Conservation (phyloP, 2,888 invertebrate species). For the Schrankia costaestrigalis region DNA sequence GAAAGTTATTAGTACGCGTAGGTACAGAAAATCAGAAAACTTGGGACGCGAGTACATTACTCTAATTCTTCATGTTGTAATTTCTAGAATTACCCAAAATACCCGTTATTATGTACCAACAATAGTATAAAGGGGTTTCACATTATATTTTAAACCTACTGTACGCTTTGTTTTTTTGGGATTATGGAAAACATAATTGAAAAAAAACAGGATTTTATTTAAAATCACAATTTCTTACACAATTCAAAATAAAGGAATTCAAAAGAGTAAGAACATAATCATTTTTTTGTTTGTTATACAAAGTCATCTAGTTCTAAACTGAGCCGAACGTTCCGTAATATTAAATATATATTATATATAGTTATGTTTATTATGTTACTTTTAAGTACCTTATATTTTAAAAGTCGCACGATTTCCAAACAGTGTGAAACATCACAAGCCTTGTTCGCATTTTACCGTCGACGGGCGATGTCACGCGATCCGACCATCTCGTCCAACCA, state of each 20-base stretch:
- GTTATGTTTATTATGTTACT: neutral
- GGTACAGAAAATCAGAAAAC: conserved; percentile 21
- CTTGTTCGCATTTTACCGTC: conserved; percentile 10
- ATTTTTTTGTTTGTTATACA: neutral
- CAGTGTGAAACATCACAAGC: conserved; percentile 7
- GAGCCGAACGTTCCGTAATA: neutral
- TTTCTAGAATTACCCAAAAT: conserved; percentile 31
- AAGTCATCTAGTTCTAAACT: neutral
- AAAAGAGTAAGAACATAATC: too few relatives aligned
- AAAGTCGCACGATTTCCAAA: neutral
- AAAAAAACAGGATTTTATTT: neutral
- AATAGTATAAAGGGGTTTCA: conserved; percentile 12
- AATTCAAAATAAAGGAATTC: too few relatives aligned
- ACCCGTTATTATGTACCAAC: conserved; percentile 26
- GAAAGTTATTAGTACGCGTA: too few relatives aligned
- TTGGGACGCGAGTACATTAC: conserved; percentile 21
- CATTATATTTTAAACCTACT: conserved; percentile 1
- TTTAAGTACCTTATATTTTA: neutral
- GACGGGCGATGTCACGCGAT: conserved; percentile 43
- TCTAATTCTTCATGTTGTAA: conserved; percentile 23
- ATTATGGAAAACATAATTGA: neutral
- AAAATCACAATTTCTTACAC: too few relatives aligned
- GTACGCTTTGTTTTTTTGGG: neutral
- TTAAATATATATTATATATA: too few relatives aligned
- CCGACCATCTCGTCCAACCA: conserved; percentile 40